Conservation (phyloP, 2,888 invertebrate genomes). For the Zhuqinia jingwanae region DNA sequence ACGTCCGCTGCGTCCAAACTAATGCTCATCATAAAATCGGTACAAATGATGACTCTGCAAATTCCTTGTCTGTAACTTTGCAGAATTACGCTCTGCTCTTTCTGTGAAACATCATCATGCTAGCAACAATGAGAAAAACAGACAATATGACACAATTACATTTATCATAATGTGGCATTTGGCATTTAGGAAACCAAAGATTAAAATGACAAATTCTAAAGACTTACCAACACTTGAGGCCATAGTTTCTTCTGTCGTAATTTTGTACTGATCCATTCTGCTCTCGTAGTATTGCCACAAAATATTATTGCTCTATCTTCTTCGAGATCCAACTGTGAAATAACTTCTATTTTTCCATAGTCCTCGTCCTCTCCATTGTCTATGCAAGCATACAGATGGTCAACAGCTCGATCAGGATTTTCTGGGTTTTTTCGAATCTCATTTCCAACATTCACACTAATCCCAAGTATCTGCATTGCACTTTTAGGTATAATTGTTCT, state of each 20-base stretch:
- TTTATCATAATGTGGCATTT: constrained; percentile 1
- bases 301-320: constrained; percentile 73
- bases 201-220: not conserved
- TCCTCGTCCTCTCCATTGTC: constrained; percentile 61
- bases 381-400: constrained; percentile 70
- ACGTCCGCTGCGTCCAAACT: constrained; percentile 64
- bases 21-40: constrained; percentile 68
- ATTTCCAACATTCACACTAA: not conserved
- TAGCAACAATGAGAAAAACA: not conserved
- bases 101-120: constrained; percentile 64
- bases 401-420: not conserved
- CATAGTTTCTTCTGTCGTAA: constrained; percentile 68
- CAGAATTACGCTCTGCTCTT: constrained; percentile 55
- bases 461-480: constrained; percentile 3
- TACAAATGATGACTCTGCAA: constrained; percentile 67
- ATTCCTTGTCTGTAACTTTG: constrained; percentile 54
- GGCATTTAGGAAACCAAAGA: too few species aligned
- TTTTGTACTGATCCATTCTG: constrained; percentile 71
- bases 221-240: constrained; percentile 72
- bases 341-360: constrained; percentile 55
- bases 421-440: not conserved
- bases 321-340: constrained; percentile 71
- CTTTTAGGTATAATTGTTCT: constrained; percentile 18
- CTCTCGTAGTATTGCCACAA: constrained; percentile 64
- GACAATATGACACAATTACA: not conserved